phyloP scores from a whole-genome alignment of 2,797 vertebrate genomes.

The Pangasius mekongensis region DNA sequence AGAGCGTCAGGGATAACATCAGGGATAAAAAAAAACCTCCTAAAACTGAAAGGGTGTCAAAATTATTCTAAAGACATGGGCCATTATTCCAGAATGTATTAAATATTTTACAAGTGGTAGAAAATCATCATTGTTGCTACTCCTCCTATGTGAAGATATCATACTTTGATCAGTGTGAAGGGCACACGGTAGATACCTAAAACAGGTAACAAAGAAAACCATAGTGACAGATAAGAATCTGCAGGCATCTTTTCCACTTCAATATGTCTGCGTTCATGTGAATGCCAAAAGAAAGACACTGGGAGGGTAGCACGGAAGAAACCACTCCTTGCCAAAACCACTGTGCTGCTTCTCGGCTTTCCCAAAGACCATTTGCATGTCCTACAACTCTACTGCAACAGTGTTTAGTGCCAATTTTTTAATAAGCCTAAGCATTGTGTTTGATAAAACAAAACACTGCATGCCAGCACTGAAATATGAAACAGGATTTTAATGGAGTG shows the following conservation, averaged over 20 bases:
- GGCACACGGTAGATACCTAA: neutral
- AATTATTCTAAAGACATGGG: conserved; percentile 16
- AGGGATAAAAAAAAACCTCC: neutral
- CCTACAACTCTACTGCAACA: neutral
- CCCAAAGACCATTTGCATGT: neutral
- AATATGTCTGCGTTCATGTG: neutral
- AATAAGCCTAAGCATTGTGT: neutral
- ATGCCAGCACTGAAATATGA: neutral
- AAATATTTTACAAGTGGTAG: neutral
- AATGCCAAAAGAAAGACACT: neutral
- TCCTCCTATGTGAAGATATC: neutral
- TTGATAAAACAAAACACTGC: neutral
- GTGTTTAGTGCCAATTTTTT: neutral
- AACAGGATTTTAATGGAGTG: neutral
- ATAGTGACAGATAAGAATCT: neutral
- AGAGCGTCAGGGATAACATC: neutral
- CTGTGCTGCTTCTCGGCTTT: neutral
- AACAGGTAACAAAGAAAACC: neutral
- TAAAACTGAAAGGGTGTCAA: neutral
- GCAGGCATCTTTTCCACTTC: neutral
- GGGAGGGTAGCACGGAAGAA: neutral
- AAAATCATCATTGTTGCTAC: neutral
- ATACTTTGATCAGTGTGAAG: neutral
- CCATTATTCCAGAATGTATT: conserved; percentile 8
- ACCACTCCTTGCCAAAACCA: neutral